Evolutionary conservation across 2,797 vertebrate genomes (phyloP), one percentile per base, ranked within the genome.

Genomic region (Onychomys leucogaster): DNA sequence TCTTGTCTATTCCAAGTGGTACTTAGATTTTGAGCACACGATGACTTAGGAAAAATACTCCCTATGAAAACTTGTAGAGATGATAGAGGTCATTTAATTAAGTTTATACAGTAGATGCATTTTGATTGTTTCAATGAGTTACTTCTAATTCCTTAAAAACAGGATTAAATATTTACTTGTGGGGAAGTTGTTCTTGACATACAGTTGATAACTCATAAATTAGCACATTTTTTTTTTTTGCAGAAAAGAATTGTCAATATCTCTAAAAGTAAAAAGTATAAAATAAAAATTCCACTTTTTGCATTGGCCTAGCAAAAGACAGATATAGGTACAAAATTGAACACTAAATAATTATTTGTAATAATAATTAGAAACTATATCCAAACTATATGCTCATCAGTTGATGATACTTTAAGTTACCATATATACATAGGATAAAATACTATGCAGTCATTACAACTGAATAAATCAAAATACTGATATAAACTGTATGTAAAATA

Each of bases 121-220:
- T 94, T 93, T 13, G 89, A 41, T 90, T 89, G 41, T 89, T 92
- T 96, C 49, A 91, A 59, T 88, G 32, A 10, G 5, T 89, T 94
- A 80, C 12, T 81, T 89, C 61, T 95, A 89, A 90, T 94, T 93
- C 29, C 37, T 90, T 90, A 90, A 94, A 83, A 89, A 61, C 6
- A 46, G 13, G 89, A 21, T 83, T 91, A 78, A 94, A 96, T 90
- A 75, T 86, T 93, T 83, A 43, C 46, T 91, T 91, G 41, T 77
- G 34, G 63, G 67, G 73, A 89, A 84, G 87, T 67, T 37, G n/a
- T n/a, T 43, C 27, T 94, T 82, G 59, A 34, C 78, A 61, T 3
- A 61, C 29, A 82, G 32, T 63, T 94, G 78, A 12, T 78, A 73
- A 55, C 67, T 93, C 94, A 85, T 63, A 90, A 94, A 55, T 32